Evolutionary conservation across 2,797 vertebrate species (phyloP).

Genomic region (Eulemur albifrons): DNA sequence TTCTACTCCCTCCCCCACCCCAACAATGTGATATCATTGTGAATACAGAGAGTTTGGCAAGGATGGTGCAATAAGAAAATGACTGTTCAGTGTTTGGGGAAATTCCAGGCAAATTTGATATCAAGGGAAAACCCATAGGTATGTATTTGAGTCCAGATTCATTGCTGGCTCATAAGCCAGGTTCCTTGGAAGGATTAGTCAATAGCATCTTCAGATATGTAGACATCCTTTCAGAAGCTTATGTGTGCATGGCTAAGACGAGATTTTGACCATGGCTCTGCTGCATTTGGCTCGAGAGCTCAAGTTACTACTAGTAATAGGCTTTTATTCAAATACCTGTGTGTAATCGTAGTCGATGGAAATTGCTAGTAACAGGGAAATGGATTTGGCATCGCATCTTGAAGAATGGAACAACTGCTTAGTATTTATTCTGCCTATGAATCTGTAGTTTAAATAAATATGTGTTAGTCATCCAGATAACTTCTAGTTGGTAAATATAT

Average conservation of each 20-base stretch:
- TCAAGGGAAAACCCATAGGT: slow-evolving; percentile 41
- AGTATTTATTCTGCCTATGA: slow-evolving; percentile 54
- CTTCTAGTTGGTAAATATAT: slow-evolving; percentile 29
- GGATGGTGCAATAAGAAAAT: slow-evolving; percentile 58
- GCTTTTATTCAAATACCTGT: slow-evolving; percentile 74
- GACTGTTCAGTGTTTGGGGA: slow-evolving; percentile 41
- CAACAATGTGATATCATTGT: slow-evolving; percentile 43
- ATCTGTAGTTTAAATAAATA: slow-evolving; percentile 43
- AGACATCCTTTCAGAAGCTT: slow-evolving; percentile 28
- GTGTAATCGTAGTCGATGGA: slow-evolving; percentile 61
- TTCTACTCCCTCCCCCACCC: neutral
- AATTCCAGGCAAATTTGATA: slow-evolving; percentile 61
- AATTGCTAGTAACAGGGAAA: slow-evolving; percentile 55
- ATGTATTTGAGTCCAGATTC: slow-evolving; percentile 44
- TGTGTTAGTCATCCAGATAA: slow-evolving; percentile 44
- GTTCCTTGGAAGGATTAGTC: slow-evolving; percentile 44
- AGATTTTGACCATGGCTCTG: slow-evolving; percentile 26
- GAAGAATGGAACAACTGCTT: slow-evolving; percentile 53
- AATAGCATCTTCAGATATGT: neutral
- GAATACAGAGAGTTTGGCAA: slow-evolving; percentile 22
- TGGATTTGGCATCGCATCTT: slow-evolving; percentile 36
- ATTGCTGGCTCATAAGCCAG: neutral
- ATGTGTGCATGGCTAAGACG: neutral
- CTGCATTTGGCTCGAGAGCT: slow-evolving; percentile 35
- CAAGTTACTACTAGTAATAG: slow-evolving; percentile 61